A percentile compares a stretch with the other conserved stretches of the same genome.
Evolutionary conservation across 1,140 invertebrate species (phyloP).

Genomic region (Sinella curviseta): DNA sequence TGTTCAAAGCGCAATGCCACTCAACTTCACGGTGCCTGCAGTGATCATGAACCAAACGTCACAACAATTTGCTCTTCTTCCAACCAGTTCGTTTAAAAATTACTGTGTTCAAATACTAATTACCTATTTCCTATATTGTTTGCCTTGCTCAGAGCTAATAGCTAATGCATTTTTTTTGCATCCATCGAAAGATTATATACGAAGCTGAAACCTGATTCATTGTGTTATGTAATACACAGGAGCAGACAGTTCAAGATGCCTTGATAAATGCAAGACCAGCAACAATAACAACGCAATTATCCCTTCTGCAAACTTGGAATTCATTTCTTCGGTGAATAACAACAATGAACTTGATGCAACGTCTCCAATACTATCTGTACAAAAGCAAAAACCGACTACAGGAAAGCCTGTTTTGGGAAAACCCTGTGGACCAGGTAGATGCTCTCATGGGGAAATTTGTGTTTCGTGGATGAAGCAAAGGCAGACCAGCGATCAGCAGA

Average conservation of each 20-base stretch:
- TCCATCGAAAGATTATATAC: too few relatives aligned
- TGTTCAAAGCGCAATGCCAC: neutral
- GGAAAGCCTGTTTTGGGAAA: neutral
- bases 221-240: too few relatives aligned
- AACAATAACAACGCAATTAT: neutral
- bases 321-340: neutral
- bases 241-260: neutral
- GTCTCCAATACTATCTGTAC: neutral
- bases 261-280: neutral
- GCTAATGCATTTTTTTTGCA: too few relatives aligned
- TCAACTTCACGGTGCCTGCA: neutral
- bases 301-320: neutral
- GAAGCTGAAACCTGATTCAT: too few relatives aligned
- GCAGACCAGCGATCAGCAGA: neutral
- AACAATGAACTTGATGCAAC: neutral
- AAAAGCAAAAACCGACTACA: neutral
- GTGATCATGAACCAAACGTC: neutral
- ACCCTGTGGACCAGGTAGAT: conserved; percentile 30
- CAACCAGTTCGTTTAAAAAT: neutral
- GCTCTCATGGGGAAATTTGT: conserved; percentile 11
- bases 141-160: too few relatives aligned
- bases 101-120: too few relatives aligned
- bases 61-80: neutral
- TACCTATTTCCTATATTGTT: too few relatives aligned
- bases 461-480: conserved; percentile 29